Conservation (phyloP, 2,113 vertebrate species). For the Boulengeromyrus knoepffleri region DNA sequence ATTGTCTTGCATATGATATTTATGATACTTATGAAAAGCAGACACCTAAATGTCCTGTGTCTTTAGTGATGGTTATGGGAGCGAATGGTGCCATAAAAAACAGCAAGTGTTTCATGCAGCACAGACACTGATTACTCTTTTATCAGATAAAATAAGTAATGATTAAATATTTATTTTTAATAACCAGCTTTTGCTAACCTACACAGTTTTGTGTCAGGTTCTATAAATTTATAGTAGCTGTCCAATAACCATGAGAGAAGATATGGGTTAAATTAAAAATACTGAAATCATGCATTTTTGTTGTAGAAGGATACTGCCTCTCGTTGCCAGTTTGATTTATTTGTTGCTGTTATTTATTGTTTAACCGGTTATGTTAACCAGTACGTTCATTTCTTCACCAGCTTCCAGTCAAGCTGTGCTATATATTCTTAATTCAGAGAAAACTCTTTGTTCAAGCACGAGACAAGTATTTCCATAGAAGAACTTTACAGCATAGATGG, state of each 20-base stretch:
- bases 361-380: not conserved
- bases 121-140: not conserved
- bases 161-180: not conserved
- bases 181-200: not conserved
- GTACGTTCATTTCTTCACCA: not conserved
- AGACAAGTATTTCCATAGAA: not conserved
- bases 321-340: not conserved
- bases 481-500: not conserved
- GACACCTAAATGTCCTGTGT: not conserved
- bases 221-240: not conserved
- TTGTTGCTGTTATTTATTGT: not conserved
- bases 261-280: not conserved
- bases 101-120: not conserved
- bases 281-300: not conserved
- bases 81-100: not conserved
- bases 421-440: not conserved
- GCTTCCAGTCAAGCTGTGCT: not conserved
- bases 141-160: not conserved
- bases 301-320: not conserved
- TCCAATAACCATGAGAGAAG: not conserved
- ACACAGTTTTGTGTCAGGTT: not conserved
- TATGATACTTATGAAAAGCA: not conserved
- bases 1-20: not conserved
- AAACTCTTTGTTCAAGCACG: not conserved
- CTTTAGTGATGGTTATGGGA: not conserved